phyloP scores from a whole-genome alignment of 53 echinoderm and acorn worm species.

The Actinopyga echinites region DNA sequence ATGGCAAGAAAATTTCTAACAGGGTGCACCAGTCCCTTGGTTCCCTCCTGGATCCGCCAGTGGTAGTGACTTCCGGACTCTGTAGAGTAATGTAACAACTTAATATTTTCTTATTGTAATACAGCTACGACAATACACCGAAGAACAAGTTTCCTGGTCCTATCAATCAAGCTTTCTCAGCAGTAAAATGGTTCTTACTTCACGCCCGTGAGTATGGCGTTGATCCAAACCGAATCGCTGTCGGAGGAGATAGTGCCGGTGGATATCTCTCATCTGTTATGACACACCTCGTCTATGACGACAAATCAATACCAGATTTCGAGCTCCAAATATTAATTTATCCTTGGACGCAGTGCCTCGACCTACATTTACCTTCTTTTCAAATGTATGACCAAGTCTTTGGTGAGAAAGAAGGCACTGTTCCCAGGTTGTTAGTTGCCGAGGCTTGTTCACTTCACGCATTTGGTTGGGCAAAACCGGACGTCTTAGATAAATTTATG shows the following conservation, averaged over 20 bases:
- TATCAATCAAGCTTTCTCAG: slow-evolving; percentile 57
- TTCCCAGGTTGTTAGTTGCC: not conserved
- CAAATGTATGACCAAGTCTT: slow-evolving; percentile 30
- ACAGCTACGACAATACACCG: too few species aligned
- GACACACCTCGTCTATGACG: slow-evolving; percentile 52
- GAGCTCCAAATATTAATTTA: slow-evolving; percentile 36
- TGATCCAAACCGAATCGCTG: slow-evolving; percentile 64
- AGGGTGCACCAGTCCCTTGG: too few species aligned
- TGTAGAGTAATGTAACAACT: too few species aligned
- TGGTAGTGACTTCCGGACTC: too few species aligned
- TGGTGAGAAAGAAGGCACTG: not conserved
- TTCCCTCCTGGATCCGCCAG: too few species aligned
- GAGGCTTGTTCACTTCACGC: not conserved
- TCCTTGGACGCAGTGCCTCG: slow-evolving; percentile 65
- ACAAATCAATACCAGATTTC: slow-evolving; percentile 59
- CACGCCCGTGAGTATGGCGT: slow-evolving; percentile 67
- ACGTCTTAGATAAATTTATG: not conserved
- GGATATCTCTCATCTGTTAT: slow-evolving; percentile 74
- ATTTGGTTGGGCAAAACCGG: not conserved
- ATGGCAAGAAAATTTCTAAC: too few species aligned
- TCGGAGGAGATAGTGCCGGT: too few species aligned
- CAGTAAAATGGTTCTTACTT: slow-evolving; percentile 57
- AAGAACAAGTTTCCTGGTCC: too few species aligned
- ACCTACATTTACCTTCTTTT: slow-evolving; percentile 71
- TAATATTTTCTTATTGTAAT: too few species aligned